Conservation (phyloP, 1,140 invertebrate genomes). For the Aporrectodea caliginosa region DNA sequence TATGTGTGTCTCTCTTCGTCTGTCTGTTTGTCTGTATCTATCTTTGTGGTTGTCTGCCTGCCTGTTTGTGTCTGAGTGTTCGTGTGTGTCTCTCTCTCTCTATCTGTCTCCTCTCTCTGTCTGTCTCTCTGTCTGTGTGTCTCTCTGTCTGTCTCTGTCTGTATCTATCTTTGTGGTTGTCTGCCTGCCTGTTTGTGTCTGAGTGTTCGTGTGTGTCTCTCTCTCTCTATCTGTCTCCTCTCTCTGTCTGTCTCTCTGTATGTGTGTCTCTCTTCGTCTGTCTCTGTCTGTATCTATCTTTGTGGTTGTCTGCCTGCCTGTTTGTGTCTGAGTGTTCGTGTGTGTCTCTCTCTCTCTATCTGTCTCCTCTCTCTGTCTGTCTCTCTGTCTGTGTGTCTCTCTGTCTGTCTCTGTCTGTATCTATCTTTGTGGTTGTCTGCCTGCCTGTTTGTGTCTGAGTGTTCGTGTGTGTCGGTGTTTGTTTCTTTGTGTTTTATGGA, state of each 20-base stretch:
- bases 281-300: not conserved
- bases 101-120: constrained; percentile 6
- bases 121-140: constrained; percentile 5
- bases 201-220: too few relatives aligned
- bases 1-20: not conserved
- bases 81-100: not conserved
- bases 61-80: not conserved
- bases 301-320: not conserved
- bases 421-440: not conserved
- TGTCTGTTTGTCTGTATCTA: not conserved
- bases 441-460: not conserved
- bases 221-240: not conserved
- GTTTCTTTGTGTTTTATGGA: constrained; percentile 9
- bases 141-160: constrained; percentile 3
- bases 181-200: too few relatives aligned
- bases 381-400: constrained; percentile 6
- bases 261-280: not conserved
- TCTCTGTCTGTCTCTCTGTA: not conserved
- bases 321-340: not conserved
- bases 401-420: constrained; percentile 5
- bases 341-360: not conserved
- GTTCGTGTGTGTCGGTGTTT: not conserved
- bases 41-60: not conserved
- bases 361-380: constrained; percentile 1
- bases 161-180: not conserved